Conservation (phyloP, 2,888 invertebrate genomes). For the Polydrusus cervinus region DNA sequence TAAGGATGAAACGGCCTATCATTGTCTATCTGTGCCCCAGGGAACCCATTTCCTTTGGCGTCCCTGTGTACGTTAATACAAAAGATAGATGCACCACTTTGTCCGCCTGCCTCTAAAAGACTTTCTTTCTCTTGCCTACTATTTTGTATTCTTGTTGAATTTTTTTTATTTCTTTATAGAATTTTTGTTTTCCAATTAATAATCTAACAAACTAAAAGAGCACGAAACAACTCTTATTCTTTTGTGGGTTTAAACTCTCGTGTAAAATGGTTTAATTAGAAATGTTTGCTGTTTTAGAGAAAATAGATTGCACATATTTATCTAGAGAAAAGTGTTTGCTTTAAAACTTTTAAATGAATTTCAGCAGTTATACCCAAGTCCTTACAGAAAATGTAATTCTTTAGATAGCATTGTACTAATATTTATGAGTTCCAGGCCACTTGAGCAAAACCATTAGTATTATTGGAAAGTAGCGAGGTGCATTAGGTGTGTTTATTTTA, state of each 20-base stretch:
- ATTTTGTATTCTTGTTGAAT: too few species aligned
- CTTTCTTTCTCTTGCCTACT: too few species aligned
- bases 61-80: too few species aligned
- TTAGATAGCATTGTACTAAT: background rate
- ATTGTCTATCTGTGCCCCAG: too few species aligned
- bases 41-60: too few species aligned
- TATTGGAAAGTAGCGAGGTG: background rate
- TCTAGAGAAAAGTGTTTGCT: background rate
- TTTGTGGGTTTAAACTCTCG: background rate
- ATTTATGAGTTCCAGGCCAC: background rate
- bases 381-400: background rate
- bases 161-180: too few species aligned
- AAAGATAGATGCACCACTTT: too few species aligned
- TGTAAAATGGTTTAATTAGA: conserved; percentile 11
- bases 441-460: background rate
- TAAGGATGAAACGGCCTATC: too few species aligned
- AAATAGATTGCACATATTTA: conserved; percentile 3
- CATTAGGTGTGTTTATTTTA: too few species aligned
- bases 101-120: too few species aligned
- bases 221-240: background rate
- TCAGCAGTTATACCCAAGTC: background rate
- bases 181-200: too few species aligned
- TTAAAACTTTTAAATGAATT: conserved; percentile 12
- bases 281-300: background rate
- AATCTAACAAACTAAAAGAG: background rate